phyloP scores from a whole-genome alignment of 1,140 invertebrate species.

The Piezodorus guildinii region DNA sequence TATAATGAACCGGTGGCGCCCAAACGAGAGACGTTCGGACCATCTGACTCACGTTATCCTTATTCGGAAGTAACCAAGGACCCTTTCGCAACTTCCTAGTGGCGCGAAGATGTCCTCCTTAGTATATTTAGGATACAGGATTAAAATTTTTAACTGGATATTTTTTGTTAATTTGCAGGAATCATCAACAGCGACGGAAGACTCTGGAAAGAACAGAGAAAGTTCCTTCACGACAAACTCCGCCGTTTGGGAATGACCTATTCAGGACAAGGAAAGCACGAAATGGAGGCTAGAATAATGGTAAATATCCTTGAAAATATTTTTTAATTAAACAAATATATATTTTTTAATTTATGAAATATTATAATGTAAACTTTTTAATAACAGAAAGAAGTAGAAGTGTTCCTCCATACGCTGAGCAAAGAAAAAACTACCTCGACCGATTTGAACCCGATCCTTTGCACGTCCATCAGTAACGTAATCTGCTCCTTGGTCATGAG shows the following conservation, averaged over 20 bases:
- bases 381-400: constrained; percentile 58
- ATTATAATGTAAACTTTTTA: neutral
- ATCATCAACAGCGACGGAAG: constrained; percentile 82
- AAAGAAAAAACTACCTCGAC: constrained; percentile 47
- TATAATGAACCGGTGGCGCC: too few relatives aligned
- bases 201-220: constrained; percentile 83
- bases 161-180: constrained; percentile 48
- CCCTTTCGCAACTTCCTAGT: constrained; percentile 1
- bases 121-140: too few relatives aligned
- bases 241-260: constrained; percentile 78
- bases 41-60: neutral
- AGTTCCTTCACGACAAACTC: constrained; percentile 79
- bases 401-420: constrained; percentile 51
- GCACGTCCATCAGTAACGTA: constrained; percentile 78
- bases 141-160: too few relatives aligned
- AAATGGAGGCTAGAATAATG: constrained; percentile 78
- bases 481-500: constrained; percentile 86
- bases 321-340: neutral
- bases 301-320: constrained; percentile 38
- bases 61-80: neutral
- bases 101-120: too few relatives aligned
- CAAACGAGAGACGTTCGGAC: too few relatives aligned
- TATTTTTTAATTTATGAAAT: neutral
- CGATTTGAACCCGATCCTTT: constrained; percentile 56
- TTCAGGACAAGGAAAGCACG: constrained; percentile 59